Percentiles rank a stretch among this genome's conserved stretches.
phyloP scores from a whole-genome alignment of 1,140 invertebrate species.

The Mactra quadrangularis region DNA sequence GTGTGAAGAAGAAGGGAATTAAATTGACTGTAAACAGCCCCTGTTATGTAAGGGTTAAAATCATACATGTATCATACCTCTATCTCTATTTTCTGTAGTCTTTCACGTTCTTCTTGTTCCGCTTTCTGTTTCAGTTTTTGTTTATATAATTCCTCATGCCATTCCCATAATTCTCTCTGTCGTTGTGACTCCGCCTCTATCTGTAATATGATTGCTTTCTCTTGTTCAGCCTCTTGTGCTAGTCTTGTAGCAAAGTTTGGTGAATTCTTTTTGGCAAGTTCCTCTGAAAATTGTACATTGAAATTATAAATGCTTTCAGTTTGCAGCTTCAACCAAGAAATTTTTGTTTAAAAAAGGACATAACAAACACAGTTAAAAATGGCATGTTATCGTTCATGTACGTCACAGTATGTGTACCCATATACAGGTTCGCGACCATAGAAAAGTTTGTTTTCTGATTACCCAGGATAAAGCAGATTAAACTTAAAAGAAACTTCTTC shows the following conservation, averaged over 20 bases:
- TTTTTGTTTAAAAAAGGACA: background rate
- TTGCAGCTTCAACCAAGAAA: background rate
- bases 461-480: no score
- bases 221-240: slow-evolving; percentile 20
- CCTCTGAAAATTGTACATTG: background rate
- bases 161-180: slow-evolving; percentile 65
- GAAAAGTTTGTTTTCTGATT: background rate
- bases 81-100: slow-evolving; percentile 67
- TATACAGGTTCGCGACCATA: background rate
- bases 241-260: slow-evolving; percentile 34
- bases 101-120: slow-evolving; percentile 70
- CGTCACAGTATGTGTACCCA: background rate
- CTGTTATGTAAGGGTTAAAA: no score
- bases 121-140: slow-evolving; percentile 70
- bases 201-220: slow-evolving; percentile 35
- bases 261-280: slow-evolving; percentile 11
- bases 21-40: no score
- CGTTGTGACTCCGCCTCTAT: slow-evolving; percentile 65
- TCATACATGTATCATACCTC: slow-evolving; percentile 49
- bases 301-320: background rate
- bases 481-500: no score
- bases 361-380: background rate
- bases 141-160: slow-evolving; percentile 67
- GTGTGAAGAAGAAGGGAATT: no score
- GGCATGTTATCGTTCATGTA: background rate